Evolutionary conservation across 2,113 vertebrate species (phyloP).

Genomic region (Procapra przewalskii): DNA sequence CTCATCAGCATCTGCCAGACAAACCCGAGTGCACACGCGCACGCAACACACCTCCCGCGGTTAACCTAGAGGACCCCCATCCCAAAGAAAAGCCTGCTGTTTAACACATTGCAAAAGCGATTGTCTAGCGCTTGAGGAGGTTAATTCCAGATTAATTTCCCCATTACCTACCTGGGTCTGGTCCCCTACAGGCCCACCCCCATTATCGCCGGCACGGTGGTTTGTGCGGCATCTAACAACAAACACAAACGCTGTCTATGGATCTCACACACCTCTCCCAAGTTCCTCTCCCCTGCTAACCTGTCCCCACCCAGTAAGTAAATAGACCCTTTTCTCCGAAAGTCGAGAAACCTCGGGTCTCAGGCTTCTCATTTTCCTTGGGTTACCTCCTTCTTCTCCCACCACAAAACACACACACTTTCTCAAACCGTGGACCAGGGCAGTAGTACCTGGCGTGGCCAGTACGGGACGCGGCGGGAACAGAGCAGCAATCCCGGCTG

Average conservation of each 20-base stretch:
- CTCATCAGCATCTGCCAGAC: neutral
- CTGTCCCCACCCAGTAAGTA: conserved; percentile 39
- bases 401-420: conserved; percentile 45
- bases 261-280: neutral
- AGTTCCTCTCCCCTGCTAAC: neutral
- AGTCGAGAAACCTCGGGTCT: conserved; percentile 12
- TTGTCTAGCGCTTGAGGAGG: conserved; percentile 51
- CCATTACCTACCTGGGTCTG: conserved; percentile 54
- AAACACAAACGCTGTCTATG: neutral
- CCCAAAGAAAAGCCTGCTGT: neutral
- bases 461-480: neutral
- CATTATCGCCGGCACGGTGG: neutral
- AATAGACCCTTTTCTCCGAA: conserved; percentile 63
- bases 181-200: neutral
- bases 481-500: neutral
- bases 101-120: conserved; percentile 65
- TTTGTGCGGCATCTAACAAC: neutral
- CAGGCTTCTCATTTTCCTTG: conserved; percentile 33
- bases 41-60: neutral
- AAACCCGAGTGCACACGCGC: neutral
- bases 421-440: neutral
- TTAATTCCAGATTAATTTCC: conserved; percentile 74
- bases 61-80: neutral
- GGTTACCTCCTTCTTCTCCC: conserved; percentile 3
- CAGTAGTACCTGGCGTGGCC: neutral